These are phyloP conservation scores for Megalonaias nervosa DNA, from an alignment of 1,140 invertebrate genomes.

Conservation along the genomic window DNA sequence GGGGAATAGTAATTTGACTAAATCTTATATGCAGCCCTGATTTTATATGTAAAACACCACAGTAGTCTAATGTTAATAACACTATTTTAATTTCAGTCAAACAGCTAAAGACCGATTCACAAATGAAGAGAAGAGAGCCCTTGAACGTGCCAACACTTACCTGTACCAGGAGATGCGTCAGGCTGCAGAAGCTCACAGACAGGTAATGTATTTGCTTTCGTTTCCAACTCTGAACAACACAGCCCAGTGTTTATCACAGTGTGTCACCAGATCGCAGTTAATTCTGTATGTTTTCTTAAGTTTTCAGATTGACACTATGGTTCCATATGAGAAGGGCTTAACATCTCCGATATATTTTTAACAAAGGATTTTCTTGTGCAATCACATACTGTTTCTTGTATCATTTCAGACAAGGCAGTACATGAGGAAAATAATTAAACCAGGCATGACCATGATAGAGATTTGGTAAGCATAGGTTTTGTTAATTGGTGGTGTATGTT, in stretches of 20 bases:
- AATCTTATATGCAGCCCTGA: no score
- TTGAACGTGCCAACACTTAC: constrained; percentile 78
- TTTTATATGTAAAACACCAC: not conserved
- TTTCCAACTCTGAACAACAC: not conserved
- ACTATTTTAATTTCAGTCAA: constrained; percentile 74
- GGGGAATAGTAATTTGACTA: no score
- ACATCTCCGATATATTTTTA: not conserved
- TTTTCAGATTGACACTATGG: not conserved
- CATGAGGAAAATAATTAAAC: constrained; percentile 93
- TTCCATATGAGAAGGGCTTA: not conserved
- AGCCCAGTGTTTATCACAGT: not conserved
- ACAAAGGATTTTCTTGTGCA: not conserved
- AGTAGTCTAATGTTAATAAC: not conserved
- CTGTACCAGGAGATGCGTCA: constrained; percentile 95
- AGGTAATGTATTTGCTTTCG: constrained; percentile 72
- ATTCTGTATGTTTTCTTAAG: not conserved
- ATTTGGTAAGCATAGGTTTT: constrained; percentile 80
- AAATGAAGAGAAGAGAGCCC: constrained; percentile 89
- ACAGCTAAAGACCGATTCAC: constrained; percentile 90
- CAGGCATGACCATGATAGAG: constrained; percentile 99
- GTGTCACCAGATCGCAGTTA: not conserved
- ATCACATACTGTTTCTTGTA: not conserved
- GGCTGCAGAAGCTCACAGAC: constrained; percentile 97
- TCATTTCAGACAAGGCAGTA: constrained; percentile 86
- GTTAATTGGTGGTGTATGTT: no score